A percentile compares a stretch with the other conserved stretches of the same genome.
phyloP scores from a whole-genome alignment of 2,888 invertebrate genomes.

The Eledona agricola region DNA sequence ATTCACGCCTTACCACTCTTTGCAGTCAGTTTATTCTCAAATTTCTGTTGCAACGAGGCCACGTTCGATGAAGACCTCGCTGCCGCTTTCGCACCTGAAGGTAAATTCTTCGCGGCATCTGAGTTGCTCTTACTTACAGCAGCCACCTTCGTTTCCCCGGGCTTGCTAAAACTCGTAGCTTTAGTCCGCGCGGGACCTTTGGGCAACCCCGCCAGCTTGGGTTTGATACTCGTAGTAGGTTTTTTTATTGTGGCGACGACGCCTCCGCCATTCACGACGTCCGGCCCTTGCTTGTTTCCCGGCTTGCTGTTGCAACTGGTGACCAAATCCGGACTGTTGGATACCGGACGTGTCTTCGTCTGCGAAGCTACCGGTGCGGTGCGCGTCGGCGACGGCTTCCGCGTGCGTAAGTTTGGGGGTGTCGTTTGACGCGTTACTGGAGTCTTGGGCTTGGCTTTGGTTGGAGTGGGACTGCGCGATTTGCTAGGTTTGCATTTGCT shows the following conservation, averaged over 20 bases:
- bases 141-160: slow-evolving; percentile 49
- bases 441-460: slow-evolving; percentile 36
- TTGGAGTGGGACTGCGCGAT: slow-evolving; percentile 40
- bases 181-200: slow-evolving; percentile 65
- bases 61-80: slow-evolving; percentile 73
- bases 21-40: slow-evolving; percentile 67
- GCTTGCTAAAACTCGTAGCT: slow-evolving; percentile 59
- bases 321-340: slow-evolving; percentile 77
- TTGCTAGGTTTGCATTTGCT: slow-evolving; percentile 47
- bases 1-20: slow-evolving; percentile 13
- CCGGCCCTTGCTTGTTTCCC: slow-evolving; percentile 70
- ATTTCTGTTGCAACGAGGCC: slow-evolving; percentile 81
- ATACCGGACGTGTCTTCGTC: slow-evolving; percentile 44
- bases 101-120: slow-evolving; percentile 60
- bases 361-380: slow-evolving; percentile 48
- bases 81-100: slow-evolving; percentile 63
- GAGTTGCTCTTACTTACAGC: slow-evolving; percentile 13
- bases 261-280: slow-evolving; percentile 68
- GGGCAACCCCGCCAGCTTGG: slow-evolving; percentile 48
- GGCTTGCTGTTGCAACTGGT: slow-evolving; percentile 74
- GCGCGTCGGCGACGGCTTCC: slow-evolving; percentile 52
- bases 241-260: slow-evolving; percentile 49
- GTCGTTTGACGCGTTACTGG: slow-evolving; percentile 52
- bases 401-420: slow-evolving; percentile 65
- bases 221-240: slow-evolving; percentile 56